Base-by-base conservation (phyloP, 1,140 invertebrate species). In the Panonychus citri region DNA sequence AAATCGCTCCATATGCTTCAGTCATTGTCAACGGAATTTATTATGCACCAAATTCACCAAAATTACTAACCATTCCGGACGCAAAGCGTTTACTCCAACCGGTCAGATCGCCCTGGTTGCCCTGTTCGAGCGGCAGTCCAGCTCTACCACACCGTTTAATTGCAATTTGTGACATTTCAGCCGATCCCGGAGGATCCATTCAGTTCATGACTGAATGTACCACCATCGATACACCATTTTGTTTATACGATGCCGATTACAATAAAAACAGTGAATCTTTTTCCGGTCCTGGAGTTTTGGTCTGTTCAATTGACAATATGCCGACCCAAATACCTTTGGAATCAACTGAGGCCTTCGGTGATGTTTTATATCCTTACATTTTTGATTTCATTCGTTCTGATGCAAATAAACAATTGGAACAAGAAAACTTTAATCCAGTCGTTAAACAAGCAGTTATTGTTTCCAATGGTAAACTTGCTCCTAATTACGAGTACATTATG, bases 131-230 rank as follows among this genome's bases (percentile, higher is more conserved):
- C 28, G 74, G 90, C 0, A 84, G 87, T 26, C 85, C 90, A 1
- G 77, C 83, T 24, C 69, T 97, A 50, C 90, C 91, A 0, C 89
- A 95, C 68, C 73, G 78, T 66, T 69, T 80, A 26, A 61, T 80
- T 21, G 76, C 76, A 7, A 91, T 98, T 65, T 98, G 93, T 69
- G 94, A 98, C 68, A 97, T 98, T 64, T 93, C 87, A 3, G 94
- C 94, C 2, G 95, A 99, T 73, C 94, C 94, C 1, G 93, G 93
- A 17, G 91, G 93, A 49, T 96, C 90, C 24, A 96, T 98, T 57
- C 94, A 99, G 72, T 98, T 99, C 65, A 97, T 99, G 93, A 91
- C 93, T 64, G 93, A 98, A 66, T 98, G 93, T 65, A 99, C 95
- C 0, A 98, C 93, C 0, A 99, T 99, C 53, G 94, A 99, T 66